phyloP scores from a whole-genome alignment of 1,140 invertebrate genomes.

The Oreohelix idahoensis region DNA sequence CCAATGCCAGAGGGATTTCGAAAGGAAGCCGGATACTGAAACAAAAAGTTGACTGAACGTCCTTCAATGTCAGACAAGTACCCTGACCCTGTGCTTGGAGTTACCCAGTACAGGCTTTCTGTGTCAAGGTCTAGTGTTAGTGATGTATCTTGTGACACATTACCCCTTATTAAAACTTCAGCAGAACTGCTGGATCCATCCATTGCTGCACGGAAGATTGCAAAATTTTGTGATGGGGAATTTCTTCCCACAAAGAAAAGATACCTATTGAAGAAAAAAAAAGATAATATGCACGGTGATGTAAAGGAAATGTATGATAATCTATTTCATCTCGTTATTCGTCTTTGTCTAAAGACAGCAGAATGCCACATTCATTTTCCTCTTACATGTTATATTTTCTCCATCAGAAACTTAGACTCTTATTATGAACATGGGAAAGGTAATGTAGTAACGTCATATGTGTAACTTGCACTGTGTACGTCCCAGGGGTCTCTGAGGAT shows the following conservation, averaged over 20 bases:
- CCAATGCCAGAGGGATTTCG: neutral
- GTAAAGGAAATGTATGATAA: too few species aligned
- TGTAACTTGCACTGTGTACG: too few species aligned
- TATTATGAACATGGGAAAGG: too few species aligned
- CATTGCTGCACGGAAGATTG: slow-evolving; percentile 92
- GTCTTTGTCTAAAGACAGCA: too few species aligned
- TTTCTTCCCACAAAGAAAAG: slow-evolving; percentile 17
- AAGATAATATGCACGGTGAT: neutral
- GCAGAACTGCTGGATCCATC: slow-evolving; percentile 79
- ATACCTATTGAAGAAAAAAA: slow-evolving; percentile 18
- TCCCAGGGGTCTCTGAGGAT: too few species aligned
- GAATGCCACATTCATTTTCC: too few species aligned
- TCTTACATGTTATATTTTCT: too few species aligned
- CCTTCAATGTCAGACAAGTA: neutral
- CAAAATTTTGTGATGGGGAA: slow-evolving; percentile 78
- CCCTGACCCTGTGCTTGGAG: neutral
- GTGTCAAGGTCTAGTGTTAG: slow-evolving; percentile 59
- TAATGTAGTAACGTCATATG: too few species aligned
- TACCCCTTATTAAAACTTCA: slow-evolving; percentile 46
- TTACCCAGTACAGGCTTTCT: slow-evolving; percentile 58
- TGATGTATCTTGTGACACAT: slow-evolving; percentile 59
- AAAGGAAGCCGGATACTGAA: neutral
- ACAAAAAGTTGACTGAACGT: neutral
- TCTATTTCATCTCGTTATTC: too few species aligned
- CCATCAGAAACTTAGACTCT: too few species aligned